phyloP scores from a whole-genome alignment of 2,888 invertebrate genomes.

The Dynastes tityus region DNA sequence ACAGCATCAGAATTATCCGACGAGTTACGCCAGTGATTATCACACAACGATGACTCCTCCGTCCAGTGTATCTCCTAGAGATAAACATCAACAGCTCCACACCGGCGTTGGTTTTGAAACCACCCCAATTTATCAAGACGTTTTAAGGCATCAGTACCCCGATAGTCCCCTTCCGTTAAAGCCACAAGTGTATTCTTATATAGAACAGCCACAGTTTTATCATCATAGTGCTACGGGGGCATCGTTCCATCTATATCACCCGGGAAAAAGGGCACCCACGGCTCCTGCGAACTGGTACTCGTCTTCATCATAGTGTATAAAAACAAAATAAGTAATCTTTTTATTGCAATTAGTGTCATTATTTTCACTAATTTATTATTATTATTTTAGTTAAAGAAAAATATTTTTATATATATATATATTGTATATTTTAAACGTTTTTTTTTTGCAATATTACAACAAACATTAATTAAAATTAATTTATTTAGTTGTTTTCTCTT shows the following conservation, averaged over 20 bases:
- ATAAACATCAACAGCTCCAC: conserved; percentile 80
- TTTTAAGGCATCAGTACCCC: conserved; percentile 77
- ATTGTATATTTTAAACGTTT: conserved; percentile 34
- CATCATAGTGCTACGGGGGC: conserved; percentile 74
- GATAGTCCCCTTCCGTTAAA: conserved; percentile 85
- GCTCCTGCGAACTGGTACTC: conserved; percentile 70
- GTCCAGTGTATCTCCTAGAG: conserved; percentile 95
- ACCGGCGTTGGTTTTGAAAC: conserved; percentile 72
- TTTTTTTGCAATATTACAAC: conserved; percentile 39
- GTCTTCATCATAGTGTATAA: conserved; percentile 69
- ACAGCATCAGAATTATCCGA: conserved; percentile 76
- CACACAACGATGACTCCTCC: conserved; percentile 95
- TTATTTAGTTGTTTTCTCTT: conserved; percentile 46
- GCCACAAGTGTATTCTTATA: conserved; percentile 89
- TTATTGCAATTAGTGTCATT: conserved; percentile 39
- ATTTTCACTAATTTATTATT: conserved; percentile 55
- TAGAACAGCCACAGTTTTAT: conserved; percentile 90
- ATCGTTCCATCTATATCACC: conserved; percentile 92
- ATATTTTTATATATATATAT: conserved; percentile 48
- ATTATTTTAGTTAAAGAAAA: conserved; percentile 50
- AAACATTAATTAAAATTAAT: conserved; percentile 37
- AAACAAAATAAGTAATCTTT: conserved; percentile 47
- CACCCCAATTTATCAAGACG: conserved; percentile 71
- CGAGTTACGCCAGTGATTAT: conserved; percentile 82
- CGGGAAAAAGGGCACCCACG: conserved; percentile 74